Evolutionary conservation across 2,888 invertebrate genomes (phyloP).

Genomic region (Hypomecis atomaria): DNA sequence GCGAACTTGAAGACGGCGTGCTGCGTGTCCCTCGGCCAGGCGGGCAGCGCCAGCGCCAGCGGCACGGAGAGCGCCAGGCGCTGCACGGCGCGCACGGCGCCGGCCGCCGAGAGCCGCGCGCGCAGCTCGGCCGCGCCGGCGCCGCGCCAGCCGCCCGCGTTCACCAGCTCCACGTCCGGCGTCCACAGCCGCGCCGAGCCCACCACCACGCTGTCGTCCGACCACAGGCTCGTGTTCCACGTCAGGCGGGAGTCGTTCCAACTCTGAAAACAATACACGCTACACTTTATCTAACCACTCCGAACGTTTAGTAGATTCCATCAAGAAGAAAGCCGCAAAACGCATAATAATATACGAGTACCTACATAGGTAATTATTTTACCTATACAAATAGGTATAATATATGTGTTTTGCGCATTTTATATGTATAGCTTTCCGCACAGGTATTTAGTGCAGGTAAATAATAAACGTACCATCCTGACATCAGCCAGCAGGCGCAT

Average conservation of each 20-base stretch:
- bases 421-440: too few species aligned
- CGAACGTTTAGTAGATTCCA: too few species aligned
- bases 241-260: constrained; percentile 90
- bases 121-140: constrained; percentile 83
- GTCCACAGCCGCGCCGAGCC: constrained; percentile 91
- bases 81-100: constrained; percentile 77
- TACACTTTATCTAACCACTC: too few species aligned
- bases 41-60: constrained; percentile 72
- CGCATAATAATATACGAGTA: too few species aligned
- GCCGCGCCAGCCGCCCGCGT: constrained; percentile 85
- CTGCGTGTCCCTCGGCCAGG: constrained; percentile 92
- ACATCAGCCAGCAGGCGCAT: constrained; percentile 78
- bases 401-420: too few species aligned
- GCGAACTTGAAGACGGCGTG: constrained; percentile 87
- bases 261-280: constrained; percentile 73
- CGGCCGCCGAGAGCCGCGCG: constrained; percentile 87
- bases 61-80: constrained; percentile 66
- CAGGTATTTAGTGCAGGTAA: background rate
- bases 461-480: constrained; percentile 77
- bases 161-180: constrained; percentile 90
- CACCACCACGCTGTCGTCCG: constrained; percentile 84
- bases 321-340: too few species aligned
- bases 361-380: too few species aligned
- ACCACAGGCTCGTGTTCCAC: constrained; percentile 89
- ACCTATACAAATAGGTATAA: too few species aligned